These are phyloP conservation scores for Drosophila borealis DNA, from an alignment of 2,888 invertebrate genomes.

Conservation along the genomic window DNA sequence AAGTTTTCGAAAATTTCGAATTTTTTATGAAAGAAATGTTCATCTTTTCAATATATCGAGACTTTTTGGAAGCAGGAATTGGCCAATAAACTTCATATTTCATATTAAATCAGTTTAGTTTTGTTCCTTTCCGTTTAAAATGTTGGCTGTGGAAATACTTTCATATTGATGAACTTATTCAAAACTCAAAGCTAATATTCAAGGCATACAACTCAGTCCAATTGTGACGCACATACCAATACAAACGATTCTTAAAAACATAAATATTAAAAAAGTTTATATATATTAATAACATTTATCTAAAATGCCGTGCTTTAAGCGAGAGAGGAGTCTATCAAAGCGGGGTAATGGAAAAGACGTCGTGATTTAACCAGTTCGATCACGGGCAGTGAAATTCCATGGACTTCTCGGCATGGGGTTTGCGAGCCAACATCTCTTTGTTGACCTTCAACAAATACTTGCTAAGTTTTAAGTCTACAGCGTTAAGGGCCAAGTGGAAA, in stretches of 20 bases:
- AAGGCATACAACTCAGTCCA: constrained; percentile 10
- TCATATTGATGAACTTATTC: constrained; percentile 1
- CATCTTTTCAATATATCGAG: too few relatives aligned
- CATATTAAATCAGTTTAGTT: too few relatives aligned
- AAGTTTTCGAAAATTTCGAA: too few relatives aligned
- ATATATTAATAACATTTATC: neutral
- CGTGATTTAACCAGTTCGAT: neutral
- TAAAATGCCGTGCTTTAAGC: neutral
- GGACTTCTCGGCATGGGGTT: constrained; percentile 81
- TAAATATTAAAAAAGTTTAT: neutral
- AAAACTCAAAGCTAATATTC: neutral
- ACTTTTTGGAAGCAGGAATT: too few relatives aligned
- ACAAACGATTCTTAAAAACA: constrained; percentile 1
- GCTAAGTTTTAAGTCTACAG: constrained; percentile 39
- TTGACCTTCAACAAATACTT: constrained; percentile 48
- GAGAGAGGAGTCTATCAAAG: neutral
- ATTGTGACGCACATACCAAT: constrained; percentile 12
- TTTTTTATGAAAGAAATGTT: too few relatives aligned
- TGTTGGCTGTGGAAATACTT: neutral
- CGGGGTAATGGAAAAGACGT: too few relatives aligned
- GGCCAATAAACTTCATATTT: too few relatives aligned
- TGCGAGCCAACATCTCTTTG: constrained; percentile 80
- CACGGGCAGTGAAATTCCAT: constrained; percentile 72
- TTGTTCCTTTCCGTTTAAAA: neutral
- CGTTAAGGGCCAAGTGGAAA: constrained; percentile 76